These are phyloP conservation scores for Odontomyia ornata DNA, from an alignment of 2,888 invertebrate species.

Conservation along the genomic window DNA sequence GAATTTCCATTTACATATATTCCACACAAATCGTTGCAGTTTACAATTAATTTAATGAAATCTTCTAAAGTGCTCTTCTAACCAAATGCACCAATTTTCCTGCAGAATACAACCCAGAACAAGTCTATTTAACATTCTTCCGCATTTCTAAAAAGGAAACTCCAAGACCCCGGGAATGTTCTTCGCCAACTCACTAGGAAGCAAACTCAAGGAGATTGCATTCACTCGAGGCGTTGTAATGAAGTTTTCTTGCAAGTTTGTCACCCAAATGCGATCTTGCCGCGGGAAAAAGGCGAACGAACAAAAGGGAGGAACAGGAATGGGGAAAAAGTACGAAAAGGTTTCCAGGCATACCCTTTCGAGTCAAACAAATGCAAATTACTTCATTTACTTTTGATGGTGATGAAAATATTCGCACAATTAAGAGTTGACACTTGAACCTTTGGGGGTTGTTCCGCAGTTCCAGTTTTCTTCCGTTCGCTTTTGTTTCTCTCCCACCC, in stretches of 20 bases:
- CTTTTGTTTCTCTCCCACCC: background rate
- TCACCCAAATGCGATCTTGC: background rate
- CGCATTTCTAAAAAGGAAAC: too few relatives aligned
- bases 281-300: background rate
- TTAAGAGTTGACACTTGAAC: slow-evolving; percentile 44
- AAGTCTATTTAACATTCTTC: too few relatives aligned
- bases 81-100: too few relatives aligned
- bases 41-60: too few relatives aligned
- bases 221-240: background rate
- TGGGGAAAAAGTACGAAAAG: background rate
- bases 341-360: background rate
- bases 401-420: slow-evolving; percentile 50
- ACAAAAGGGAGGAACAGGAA: background rate
- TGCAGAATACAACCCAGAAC: too few relatives aligned
- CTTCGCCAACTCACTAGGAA: background rate
- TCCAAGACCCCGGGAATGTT: too few relatives aligned
- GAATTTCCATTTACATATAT: too few relatives aligned
- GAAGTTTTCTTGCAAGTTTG: slow-evolving; percentile 25
- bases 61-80: too few relatives aligned
- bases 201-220: background rate
- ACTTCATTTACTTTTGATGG: slow-evolving; percentile 49
- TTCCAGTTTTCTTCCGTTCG: background rate
- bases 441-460: background rate
- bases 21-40: too few relatives aligned
- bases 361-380: slow-evolving; percentile 49